Conservation (phyloP, 2,888 invertebrate species). For the Germaria angustata region DNA sequence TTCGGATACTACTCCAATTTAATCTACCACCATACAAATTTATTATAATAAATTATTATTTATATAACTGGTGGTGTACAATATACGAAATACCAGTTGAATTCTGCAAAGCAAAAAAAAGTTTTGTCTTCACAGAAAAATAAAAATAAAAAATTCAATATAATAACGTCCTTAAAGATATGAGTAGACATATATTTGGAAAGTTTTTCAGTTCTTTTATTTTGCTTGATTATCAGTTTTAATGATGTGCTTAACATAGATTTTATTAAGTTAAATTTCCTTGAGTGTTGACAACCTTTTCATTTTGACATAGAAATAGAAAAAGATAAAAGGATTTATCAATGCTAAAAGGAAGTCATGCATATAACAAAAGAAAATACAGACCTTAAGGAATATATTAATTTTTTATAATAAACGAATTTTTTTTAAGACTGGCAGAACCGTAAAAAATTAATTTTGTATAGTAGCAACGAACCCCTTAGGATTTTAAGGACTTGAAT, state of each 20-base stretch:
- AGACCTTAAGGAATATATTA: neutral
- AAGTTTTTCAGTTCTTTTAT: neutral
- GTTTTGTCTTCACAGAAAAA: no score
- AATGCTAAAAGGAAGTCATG: slow-evolving; percentile 22
- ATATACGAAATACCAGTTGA: neutral
- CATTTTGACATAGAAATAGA: neutral
- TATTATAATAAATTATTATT: no score
- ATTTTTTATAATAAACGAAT: neutral
- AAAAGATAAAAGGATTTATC: slow-evolving; percentile 15
- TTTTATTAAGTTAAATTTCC: slow-evolving; percentile 16
- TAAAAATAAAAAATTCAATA: slow-evolving; percentile 6
- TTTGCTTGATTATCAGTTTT: slow-evolving; percentile 46
- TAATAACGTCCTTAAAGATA: neutral
- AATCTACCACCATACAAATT: no score
- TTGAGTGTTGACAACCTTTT: slow-evolving; percentile 2
- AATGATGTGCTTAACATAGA: slow-evolving; percentile 53
- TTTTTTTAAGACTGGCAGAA: no score
- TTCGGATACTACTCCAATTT: no score
- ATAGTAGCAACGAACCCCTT: no score
- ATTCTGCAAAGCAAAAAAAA: neutral
- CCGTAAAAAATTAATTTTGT: no score
- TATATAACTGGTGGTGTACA: neutral
- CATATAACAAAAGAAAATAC: slow-evolving; percentile 3
- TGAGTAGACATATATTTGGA: neutral
- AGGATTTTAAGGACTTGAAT: no score